Evolutionary conservation across 2,113 vertebrate genomes (phyloP).

Genomic region (Strigops habroptila): DNA sequence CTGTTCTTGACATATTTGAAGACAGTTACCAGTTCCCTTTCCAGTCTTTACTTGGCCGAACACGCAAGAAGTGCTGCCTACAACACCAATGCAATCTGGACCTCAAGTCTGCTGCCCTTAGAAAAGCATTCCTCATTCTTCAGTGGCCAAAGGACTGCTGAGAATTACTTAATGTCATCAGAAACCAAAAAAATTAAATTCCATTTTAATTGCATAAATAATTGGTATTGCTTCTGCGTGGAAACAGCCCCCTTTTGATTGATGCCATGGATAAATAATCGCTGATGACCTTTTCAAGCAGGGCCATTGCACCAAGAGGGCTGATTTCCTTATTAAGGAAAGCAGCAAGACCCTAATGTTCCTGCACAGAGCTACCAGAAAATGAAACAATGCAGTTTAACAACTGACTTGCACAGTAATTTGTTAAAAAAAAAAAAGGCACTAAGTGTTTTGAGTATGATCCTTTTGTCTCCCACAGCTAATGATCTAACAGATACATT

Average conservation of each 20-base stretch:
- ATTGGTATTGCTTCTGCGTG: background rate
- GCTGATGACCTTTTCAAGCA: conserved; percentile 7
- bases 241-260: background rate
- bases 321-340: conserved; percentile 23
- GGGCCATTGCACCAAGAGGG: conserved; percentile 4
- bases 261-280: background rate
- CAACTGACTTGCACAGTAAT: background rate
- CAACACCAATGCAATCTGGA: background rate
- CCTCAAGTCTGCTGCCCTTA: background rate
- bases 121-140: background rate
- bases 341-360: background rate
- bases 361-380: background rate
- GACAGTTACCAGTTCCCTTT: background rate
- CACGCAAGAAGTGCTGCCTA: background rate
- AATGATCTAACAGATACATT: conserved; percentile 18
- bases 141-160: background rate
- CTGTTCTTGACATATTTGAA: background rate
- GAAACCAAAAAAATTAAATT: background rate
- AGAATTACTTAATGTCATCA: background rate
- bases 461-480: background rate
- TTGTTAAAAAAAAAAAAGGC: background rate
- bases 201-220: conserved; percentile 40
- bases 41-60: background rate
- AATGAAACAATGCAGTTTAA: background rate
- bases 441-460: background rate